These are phyloP conservation scores for Acleris literana DNA, from an alignment of 2,888 invertebrate genomes.

Conservation along the genomic window DNA sequence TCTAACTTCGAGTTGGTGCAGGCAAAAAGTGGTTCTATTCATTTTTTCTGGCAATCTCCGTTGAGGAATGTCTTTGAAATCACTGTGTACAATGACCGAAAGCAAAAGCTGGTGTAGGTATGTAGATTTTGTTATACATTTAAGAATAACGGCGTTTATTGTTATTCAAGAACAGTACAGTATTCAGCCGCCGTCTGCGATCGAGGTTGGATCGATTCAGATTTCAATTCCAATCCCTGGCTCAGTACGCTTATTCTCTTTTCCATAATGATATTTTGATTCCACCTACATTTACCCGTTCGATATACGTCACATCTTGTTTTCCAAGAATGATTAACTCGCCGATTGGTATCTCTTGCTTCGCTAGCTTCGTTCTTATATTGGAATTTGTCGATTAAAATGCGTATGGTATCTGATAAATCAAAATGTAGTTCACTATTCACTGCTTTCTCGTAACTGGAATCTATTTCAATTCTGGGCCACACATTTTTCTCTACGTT, in stretches of 20 bases:
- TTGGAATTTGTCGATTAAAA: slow-evolving; percentile 18
- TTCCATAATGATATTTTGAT: slow-evolving; percentile 57
- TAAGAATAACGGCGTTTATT: slow-evolving; percentile 7
- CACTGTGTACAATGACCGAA: too few species aligned
- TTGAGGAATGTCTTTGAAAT: slow-evolving; percentile 27
- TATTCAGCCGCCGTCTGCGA: slow-evolving; percentile 26
- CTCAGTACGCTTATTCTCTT: slow-evolving; percentile 41
- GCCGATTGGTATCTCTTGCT: slow-evolving; percentile 21
- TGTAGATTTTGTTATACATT: too few species aligned
- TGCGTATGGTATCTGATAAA: slow-evolving; percentile 12
- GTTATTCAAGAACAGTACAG: slow-evolving; percentile 24
- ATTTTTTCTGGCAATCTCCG: slow-evolving; percentile 26
- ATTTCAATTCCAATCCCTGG: slow-evolving; percentile 43
- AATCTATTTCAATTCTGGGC: slow-evolving; percentile 44
- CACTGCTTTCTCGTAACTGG: slow-evolving; percentile 29
- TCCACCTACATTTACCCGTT: slow-evolving; percentile 23
- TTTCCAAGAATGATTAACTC: slow-evolving; percentile 2
- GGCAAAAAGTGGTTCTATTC: slow-evolving; percentile 30
- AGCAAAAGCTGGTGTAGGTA: neutral
- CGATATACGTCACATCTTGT: neutral
- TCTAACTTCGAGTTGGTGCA: slow-evolving; percentile 27
- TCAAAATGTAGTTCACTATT: slow-evolving; percentile 13
- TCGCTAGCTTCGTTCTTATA: slow-evolving; percentile 15
- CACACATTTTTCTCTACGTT: slow-evolving; percentile 46
- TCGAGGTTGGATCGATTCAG: slow-evolving; percentile 34